Base-by-base conservation (phyloP, 1,140 invertebrate genomes). In the Plectrocnemia conspersa region DNA sequence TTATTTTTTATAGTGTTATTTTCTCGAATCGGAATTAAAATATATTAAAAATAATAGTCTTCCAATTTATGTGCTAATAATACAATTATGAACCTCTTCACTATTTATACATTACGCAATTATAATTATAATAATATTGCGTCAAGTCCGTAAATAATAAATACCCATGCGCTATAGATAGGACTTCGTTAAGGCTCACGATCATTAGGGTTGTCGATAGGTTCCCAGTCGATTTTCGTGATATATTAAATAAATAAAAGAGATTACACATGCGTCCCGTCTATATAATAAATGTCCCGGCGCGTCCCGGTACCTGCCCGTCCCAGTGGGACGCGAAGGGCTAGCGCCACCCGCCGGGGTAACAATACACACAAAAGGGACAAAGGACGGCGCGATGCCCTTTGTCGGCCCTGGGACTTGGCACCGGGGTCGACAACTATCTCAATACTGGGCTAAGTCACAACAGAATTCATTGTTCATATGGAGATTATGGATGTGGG, bases 281-380 rank as follows among this genome's bases (percentile, higher is more conserved):
- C 5, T 38, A 13, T 47, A 47, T 47, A 35, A 50, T 50, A 50
- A 50, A 50, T 50, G 47, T 50, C 33, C 33, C 10, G 23, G 47
- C 32, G 13, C 25, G 47, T 50, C 35, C 47, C 46, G 19, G 47
- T 36, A 50, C 33, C 47, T 38, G 33, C 21, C n/a, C 13, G 33
- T 50, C 47, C 18, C 47, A 25, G 32, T 38, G 47, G 47, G 47
- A 27, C 29, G 18, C 11, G 23, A 18, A 21, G 33, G 47, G 33
- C 22, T 50, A 50, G 47, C 47, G 47, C 47, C 47, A 50, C 47
- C 47, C 47, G 47, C 47, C 23, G 47, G 47, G 47, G 47, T 38
- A 38, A 50, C 47, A 50, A 50, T 38, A 35, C 47, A 19, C 47
- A 50, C 47, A 50, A 50, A 50, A 50, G 47, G 47, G 47, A 50